phyloP scores from a whole-genome alignment of 2,797 vertebrate species.

The Mormyrops boulengeri region DNA sequence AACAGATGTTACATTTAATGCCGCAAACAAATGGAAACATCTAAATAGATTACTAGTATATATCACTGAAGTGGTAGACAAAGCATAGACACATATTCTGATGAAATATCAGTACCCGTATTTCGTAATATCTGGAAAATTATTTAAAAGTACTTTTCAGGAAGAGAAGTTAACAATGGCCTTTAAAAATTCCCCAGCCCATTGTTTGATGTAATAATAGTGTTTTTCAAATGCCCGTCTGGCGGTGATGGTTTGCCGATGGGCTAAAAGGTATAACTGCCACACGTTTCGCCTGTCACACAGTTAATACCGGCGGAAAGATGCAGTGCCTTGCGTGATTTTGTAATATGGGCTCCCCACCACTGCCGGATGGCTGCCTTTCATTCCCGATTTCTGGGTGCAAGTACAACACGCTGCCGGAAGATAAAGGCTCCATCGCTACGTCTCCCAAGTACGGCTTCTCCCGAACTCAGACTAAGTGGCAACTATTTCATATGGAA shows the following conservation, averaged over 20 bases:
- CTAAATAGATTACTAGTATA: background rate
- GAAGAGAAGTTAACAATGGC: background rate
- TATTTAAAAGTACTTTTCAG: background rate
- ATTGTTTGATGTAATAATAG: background rate
- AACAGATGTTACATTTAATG: background rate
- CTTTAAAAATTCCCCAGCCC: background rate
- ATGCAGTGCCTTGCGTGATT: background rate
- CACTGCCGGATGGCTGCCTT: background rate
- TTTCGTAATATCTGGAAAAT: background rate
- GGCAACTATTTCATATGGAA: conserved; percentile 21
- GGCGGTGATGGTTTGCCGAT: background rate
- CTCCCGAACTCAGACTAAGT: background rate
- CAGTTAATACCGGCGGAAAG: background rate
- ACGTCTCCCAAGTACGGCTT: background rate
- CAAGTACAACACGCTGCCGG: background rate
- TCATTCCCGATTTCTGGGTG: background rate
- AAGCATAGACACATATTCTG: background rate
- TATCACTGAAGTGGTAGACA: background rate
- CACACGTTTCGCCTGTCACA: background rate
- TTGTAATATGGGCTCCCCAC: background rate
- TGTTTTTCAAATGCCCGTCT: background rate
- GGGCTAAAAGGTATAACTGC: background rate
- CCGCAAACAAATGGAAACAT: background rate
- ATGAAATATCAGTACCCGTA: background rate
- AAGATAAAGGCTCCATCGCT: background rate